Conservation (phyloP, 2,113 vertebrate species). For the Meleagris gallopavo region DNA sequence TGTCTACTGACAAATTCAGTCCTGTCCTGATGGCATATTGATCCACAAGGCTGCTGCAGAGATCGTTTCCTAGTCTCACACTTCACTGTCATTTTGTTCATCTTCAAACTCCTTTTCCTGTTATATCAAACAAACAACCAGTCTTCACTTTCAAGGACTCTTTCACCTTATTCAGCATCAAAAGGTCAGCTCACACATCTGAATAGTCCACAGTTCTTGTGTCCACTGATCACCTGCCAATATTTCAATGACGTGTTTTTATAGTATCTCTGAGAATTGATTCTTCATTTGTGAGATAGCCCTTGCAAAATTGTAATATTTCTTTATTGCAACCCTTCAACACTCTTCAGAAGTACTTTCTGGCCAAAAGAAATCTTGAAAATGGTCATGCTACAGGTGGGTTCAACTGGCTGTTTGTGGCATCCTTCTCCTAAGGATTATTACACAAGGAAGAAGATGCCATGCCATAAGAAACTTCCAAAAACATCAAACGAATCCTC, state of each 20-base stretch:
- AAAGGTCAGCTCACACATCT: neutral
- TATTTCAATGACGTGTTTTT: neutral
- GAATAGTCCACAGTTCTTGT: neutral
- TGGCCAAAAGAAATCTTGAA: neutral
- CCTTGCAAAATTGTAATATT: neutral
- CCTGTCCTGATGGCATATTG: constrained; percentile 15
- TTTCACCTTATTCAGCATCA: neutral
- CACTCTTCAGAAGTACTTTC: neutral
- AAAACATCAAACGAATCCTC: neutral
- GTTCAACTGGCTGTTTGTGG: neutral
- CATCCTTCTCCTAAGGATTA: neutral
- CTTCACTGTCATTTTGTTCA: neutral
- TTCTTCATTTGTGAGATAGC: neutral
- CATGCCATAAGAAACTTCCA: neutral
- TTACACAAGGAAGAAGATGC: neutral
- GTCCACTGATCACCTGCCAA: neutral
- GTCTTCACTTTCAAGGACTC: constrained; percentile 35
- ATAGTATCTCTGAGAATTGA: neutral
- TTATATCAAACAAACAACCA: neutral
- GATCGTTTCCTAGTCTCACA: neutral
- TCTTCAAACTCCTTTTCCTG: constrained; percentile 1
- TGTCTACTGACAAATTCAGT: constrained; percentile 38
- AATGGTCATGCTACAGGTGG: neutral
- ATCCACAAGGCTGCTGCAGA: constrained; percentile 4
- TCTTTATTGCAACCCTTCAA: neutral